Percentiles rank a stretch among this genome's conserved stretches.
phyloP scores from a whole-genome alignment of 2,888 invertebrate species.

The Mylabris sibirica region DNA sequence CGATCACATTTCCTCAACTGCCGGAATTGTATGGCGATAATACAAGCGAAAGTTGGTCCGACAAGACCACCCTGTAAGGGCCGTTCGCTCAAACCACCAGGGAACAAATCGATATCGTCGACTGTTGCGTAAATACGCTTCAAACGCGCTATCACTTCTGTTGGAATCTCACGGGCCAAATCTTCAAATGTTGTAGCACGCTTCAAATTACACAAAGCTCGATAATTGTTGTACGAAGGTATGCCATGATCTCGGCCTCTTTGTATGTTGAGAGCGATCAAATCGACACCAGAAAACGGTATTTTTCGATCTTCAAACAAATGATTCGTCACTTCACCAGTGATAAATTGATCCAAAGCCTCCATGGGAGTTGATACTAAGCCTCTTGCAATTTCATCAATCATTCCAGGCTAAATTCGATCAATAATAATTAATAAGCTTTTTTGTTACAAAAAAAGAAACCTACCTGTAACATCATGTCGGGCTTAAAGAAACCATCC shows the following conservation, averaged over 20 bases:
- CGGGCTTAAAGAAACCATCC: constrained; percentile 91
- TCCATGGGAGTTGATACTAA: constrained; percentile 91
- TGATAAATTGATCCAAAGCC: constrained; percentile 90
- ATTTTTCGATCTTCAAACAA: constrained; percentile 88
- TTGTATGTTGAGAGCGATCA: constrained; percentile 91
- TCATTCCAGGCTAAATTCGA: constrained; percentile 71
- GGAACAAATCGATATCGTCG: constrained; percentile 96
- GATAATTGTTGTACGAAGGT: constrained; percentile 88
- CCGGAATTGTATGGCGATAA: constrained; percentile 93
- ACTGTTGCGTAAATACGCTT: constrained; percentile 86
- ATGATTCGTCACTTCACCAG: constrained; percentile 94
- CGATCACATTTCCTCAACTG: constrained; percentile 92
- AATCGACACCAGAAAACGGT: constrained; percentile 91
- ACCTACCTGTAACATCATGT: constrained; percentile 75
- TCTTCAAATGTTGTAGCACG: constrained; percentile 87
- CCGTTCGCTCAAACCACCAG: constrained; percentile 90
- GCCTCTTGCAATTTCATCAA: constrained; percentile 87
- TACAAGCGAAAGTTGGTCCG: constrained; percentile 93
- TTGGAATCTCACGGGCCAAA: constrained; percentile 84
- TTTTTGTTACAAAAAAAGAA: background rate
- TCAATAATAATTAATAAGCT: constrained; percentile 10
- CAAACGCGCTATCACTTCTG: constrained; percentile 79
- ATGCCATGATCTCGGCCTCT: constrained; percentile 87
- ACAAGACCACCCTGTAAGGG: constrained; percentile 90
- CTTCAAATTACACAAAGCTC: constrained; percentile 88